Evolutionary conservation across 2,113 vertebrate genomes (phyloP).

Genomic region (Corydoras maculifer): DNA sequence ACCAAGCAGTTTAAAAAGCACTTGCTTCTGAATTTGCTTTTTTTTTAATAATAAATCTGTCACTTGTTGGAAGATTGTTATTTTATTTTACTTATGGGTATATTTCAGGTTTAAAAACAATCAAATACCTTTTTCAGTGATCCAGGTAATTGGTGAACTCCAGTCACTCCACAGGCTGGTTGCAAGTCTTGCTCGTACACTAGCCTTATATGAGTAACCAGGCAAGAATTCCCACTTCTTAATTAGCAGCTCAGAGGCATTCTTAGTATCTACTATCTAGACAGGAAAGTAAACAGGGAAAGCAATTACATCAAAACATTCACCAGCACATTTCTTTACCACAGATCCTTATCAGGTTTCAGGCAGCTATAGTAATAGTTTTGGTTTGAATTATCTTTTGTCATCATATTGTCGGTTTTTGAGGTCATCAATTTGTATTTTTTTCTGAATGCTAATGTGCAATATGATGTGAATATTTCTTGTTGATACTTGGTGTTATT

Average conservation of each 20-base stretch:
- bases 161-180: constrained; percentile 43
- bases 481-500: no score
- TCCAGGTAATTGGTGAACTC: constrained; percentile 42
- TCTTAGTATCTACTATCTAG: constrained; percentile 28
- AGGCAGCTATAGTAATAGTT: constrained; percentile 7
- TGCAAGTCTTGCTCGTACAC: constrained; percentile 26
- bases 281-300: constrained; percentile 1
- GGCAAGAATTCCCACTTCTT: constrained; percentile 7
- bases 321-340: neutral
- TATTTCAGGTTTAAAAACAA: no score
- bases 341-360: constrained; percentile 33
- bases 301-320: neutral
- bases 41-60: no score
- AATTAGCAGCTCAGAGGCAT: constrained; percentile 5
- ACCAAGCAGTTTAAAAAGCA: no score
- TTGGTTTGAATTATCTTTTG: constrained; percentile 23
- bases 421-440: constrained; percentile 7
- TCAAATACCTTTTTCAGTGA: constrained; percentile 31
- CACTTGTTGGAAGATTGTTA: no score
- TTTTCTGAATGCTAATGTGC: neutral
- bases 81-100: no score
- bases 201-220: constrained; percentile 37
- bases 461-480: neutral
- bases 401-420: constrained; percentile 25
- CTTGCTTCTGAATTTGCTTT: no score